Conservation (phyloP, 1,140 invertebrate species). For the Drosophila yakuba region DNA sequence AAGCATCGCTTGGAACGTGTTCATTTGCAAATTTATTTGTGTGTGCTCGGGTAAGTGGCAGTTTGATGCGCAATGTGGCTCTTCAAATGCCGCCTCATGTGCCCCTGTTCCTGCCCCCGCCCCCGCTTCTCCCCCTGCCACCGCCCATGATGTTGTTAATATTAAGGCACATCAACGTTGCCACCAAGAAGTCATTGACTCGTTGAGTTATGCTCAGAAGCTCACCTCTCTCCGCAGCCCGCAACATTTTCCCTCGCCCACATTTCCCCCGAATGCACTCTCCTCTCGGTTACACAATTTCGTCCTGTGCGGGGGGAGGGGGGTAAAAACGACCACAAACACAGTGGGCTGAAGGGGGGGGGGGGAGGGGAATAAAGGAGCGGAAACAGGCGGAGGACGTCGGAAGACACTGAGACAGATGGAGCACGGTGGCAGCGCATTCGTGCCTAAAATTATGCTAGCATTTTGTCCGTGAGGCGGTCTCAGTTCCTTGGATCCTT, state of each 20-base stretch:
- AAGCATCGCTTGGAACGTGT: slow-evolving; percentile 75
- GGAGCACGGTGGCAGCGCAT: slow-evolving; percentile 58
- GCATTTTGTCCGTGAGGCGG: slow-evolving; percentile 73
- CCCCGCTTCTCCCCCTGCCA: slow-evolving; percentile 6
- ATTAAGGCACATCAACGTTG: slow-evolving; percentile 84
- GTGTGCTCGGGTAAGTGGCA: slow-evolving; percentile 77
- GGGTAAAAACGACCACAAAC: slow-evolving; percentile 18
- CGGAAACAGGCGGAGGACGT: slow-evolving; percentile 13
- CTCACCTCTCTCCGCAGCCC: neutral
- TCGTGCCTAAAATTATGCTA: slow-evolving; percentile 83
- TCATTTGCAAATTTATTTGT: slow-evolving; percentile 84
- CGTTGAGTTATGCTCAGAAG: slow-evolving; percentile 83
- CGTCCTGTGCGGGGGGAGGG: neutral
- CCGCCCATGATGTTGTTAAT: slow-evolving; percentile 72
- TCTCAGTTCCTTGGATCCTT: slow-evolving; percentile 30
- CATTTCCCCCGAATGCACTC: slow-evolving; percentile 28
- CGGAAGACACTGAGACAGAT: slow-evolving; percentile 29
- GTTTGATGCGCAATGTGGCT: slow-evolving; percentile 81
- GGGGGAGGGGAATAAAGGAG: neutral
- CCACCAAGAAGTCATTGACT: slow-evolving; percentile 85
- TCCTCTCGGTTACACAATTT: slow-evolving; percentile 43
- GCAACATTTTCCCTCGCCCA: neutral
- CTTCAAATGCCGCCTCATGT: slow-evolving; percentile 71
- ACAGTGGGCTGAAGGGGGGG: neutral
- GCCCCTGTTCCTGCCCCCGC: slow-evolving; percentile 31